Base-by-base conservation (phyloP, 1,140 invertebrate species). In the Drosophila persimilis region DNA sequence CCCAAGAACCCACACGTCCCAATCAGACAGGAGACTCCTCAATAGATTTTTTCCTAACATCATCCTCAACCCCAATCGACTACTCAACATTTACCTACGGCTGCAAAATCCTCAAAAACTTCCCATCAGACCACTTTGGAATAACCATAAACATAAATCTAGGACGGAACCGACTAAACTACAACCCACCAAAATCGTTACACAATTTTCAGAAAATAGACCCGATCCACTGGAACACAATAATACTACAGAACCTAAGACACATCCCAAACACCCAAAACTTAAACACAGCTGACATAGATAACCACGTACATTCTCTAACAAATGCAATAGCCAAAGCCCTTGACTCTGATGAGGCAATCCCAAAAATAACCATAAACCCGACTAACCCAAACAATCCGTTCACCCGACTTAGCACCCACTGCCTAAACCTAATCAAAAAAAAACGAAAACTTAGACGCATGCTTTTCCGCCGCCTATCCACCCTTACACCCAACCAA, bases 71-170 rank as follows among this genome's bases (percentile, higher is more conserved):
- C 3, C 35, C 41, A 13, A 56, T 43, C 2, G 24, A 22, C 24
- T 24, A 5, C 24, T 5, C 24, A 24, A 8, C 29, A 31, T 7
- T 7, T 8, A 31, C 29, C 6, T 8, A 2, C 29, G 11, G 17
- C 8, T 65, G 53, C 8, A 17, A 57, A 17, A 50, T 8, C 7
- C 44, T n/a, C 20, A 43, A 51, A 31, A 55, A 66, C 13, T 57
- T 46, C 13, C 24, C 48, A 6, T 66, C 55, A 0, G 63, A 66
- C 9, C 55, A 66, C 26, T 51, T 66, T 15, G 55, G 54, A 1
- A 26, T 66, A 15, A 45, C 31, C 3, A 13, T 59, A 11, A 41
- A 24, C 2, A 8, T 47, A 35, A 48, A 44, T 6, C 13, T 57
- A 2, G 47, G 55, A 3, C 15, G 17, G 4, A 6, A 11, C 11